These are phyloP conservation scores for Stenopsyche tienmushanensis DNA, from an alignment of 1,140 invertebrate species.

Conservation along the genomic window DNA sequence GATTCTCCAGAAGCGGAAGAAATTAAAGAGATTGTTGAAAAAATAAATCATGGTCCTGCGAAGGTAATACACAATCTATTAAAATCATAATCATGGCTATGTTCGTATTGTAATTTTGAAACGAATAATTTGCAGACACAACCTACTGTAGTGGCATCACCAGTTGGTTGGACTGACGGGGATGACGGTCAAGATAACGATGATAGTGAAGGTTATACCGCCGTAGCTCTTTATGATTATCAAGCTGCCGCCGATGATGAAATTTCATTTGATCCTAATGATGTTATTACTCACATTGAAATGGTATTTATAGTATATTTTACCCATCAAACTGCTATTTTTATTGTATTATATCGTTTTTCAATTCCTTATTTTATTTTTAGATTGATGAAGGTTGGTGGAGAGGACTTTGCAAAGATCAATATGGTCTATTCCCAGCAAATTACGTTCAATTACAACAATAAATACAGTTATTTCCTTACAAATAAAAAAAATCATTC, in stretches of 20 bases:
- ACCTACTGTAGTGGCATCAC: slow-evolving; percentile 53
- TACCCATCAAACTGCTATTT: background rate
- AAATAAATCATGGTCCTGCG: slow-evolving; percentile 16
- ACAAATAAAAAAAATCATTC: too few relatives aligned
- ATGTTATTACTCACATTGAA: slow-evolving; percentile 91
- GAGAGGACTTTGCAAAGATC: slow-evolving; percentile 83
- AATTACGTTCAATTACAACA: slow-evolving; percentile 88
- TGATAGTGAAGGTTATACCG: slow-evolving; percentile 64
- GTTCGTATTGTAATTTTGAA: too few relatives aligned
- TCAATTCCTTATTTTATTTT: slow-evolving; percentile 39
- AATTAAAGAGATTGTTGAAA: slow-evolving; percentile 27
- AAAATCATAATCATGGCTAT: too few relatives aligned
- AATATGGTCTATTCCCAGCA: slow-evolving; percentile 87
- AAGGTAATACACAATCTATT: too few relatives aligned
- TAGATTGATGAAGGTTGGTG: slow-evolving; percentile 97
- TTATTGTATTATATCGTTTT: background rate
- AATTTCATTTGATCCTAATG: slow-evolving; percentile 93
- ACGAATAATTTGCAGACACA: too few relatives aligned
- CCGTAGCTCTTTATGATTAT: slow-evolving; percentile 89
- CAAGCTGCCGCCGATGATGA: slow-evolving; percentile 93
- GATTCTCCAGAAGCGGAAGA: slow-evolving; percentile 36
- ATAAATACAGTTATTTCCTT: too few relatives aligned
- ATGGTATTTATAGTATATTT: slow-evolving; percentile 60
- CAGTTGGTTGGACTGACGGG: slow-evolving; percentile 50
- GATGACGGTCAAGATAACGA: slow-evolving; percentile 50